Base-by-base conservation (phyloP, 30 jellyfish, hydroid and myxozoan species). In the Chrysaora quinquecirrha region DNA sequence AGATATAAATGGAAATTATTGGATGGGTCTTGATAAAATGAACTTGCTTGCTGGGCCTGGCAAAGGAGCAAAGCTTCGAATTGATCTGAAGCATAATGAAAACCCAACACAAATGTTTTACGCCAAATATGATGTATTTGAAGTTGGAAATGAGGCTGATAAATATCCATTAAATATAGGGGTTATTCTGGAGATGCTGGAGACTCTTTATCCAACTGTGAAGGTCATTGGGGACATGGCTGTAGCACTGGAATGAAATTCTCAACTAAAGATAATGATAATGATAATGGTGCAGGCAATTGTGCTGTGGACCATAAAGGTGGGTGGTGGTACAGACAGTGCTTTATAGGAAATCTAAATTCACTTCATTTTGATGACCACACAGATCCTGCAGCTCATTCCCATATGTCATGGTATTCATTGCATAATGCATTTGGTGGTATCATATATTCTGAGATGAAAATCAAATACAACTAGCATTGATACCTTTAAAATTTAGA, bases 11-110 rank as follows among this genome's bases (percentile, higher is more conserved):
- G 73, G 80, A 29, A 72, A 50, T 47, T 70, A 62, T 58, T 82
- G 93, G 93, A 56, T 82, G 33, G 93, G 93, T 18, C 86, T 82
- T 11, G 4, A 25, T 46, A 71, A 82, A 46, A 20, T 82, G 46
- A 52, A 48, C 49, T 29, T 34, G 20, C 64, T 82, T 20, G 73
- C 93, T 21, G 47, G 65, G 43, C 38, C 29, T 1, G 82, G 82
- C 1, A 21, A 30, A 14, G 58, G 48, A 0, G 76, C 83, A 18
- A 25, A 27, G 43, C 67, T 80, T 0, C 64, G 72, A 18, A 34
- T 80, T 30, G 83, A 80, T 12, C 30, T 80, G 34, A 48, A 38
- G 54, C 6, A 3, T 3, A 6, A 38, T 14, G 54, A 14, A 6
- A 38, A 6, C 14, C 54, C 54, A 38, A 38, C 14, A 38, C 54